phyloP scores from a whole-genome alignment of 2,888 invertebrate genomes.

The Polymixis lichenea region DNA sequence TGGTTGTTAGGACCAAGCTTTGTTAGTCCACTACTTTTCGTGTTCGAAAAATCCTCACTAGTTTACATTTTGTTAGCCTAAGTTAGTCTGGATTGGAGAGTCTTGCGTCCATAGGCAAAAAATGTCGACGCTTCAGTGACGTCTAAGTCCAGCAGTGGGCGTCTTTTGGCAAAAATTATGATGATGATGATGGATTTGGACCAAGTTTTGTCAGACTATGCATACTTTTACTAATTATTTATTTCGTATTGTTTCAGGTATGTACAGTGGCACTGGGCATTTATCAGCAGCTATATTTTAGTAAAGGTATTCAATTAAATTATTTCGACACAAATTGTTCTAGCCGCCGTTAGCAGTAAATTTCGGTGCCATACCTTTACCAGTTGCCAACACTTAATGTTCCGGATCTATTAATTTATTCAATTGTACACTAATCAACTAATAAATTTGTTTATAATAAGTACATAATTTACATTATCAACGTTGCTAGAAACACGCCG shows the following conservation, averaged over 20 bases:
- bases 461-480: conserved; percentile 46
- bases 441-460: conserved; percentile 56
- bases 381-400: conserved; percentile 53
- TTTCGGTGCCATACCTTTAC: conserved; percentile 40
- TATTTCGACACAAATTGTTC: conserved; percentile 41
- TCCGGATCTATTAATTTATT: conserved; percentile 71
- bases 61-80: not conserved
- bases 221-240: conserved; percentile 36
- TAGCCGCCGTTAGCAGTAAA: conserved; percentile 37
- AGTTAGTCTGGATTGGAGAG: not conserved
- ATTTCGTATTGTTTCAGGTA: conserved; percentile 75
- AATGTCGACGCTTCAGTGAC: not conserved
- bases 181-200: not conserved
- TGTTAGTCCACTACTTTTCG: conserved; percentile 23
- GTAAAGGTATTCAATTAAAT: conserved; percentile 37
- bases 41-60: not conserved
- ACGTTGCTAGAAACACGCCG: conserved; percentile 47
- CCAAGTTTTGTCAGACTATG: not conserved
- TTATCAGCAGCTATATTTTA: conserved; percentile 17
- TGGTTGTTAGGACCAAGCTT: conserved; percentile 56
- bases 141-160: not conserved
- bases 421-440: conserved; percentile 60
- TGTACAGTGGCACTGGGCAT: conserved; percentile 55
- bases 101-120: not conserved
- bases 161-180: not conserved